These are phyloP conservation scores for Platichthys flesus DNA, from an alignment of 2,113 vertebrate genomes.

Conservation along the genomic window DNA sequence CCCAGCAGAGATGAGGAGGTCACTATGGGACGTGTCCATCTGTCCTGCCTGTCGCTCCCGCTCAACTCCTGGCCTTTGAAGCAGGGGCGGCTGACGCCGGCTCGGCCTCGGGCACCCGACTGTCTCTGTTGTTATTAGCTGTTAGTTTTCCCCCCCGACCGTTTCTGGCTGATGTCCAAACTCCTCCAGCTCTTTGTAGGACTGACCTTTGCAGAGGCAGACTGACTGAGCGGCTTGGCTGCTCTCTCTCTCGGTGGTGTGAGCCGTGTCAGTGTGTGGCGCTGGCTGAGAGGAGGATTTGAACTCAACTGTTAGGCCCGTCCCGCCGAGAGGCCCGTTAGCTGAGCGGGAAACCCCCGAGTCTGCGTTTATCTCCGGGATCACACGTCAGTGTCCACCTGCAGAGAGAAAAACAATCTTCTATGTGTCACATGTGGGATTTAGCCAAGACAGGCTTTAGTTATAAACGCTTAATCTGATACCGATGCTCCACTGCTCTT, in stretches of 20 bases:
- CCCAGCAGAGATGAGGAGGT: constrained; percentile 29
- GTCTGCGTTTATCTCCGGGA: constrained; percentile 26
- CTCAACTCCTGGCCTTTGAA: constrained; percentile 48
- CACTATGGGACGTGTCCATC: constrained; percentile 16
- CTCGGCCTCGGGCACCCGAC: constrained; percentile 27
- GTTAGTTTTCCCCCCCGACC: constrained; percentile 47
- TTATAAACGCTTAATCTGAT: neutral
- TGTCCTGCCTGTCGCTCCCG: constrained; percentile 14
- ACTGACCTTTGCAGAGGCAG: constrained; percentile 73
- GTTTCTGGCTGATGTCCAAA: constrained; percentile 60
- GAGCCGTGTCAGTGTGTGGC: constrained; percentile 51
- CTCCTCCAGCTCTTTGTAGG: constrained; percentile 63
- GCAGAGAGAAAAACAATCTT: neutral
- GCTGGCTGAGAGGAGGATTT: constrained; percentile 39
- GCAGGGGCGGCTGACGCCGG: constrained; percentile 41
- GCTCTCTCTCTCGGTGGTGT: constrained; percentile 42
- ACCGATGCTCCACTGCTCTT: neutral
- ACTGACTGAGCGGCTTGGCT: constrained; percentile 43
- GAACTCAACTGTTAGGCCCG: constrained; percentile 25
- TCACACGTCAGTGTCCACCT: neutral
- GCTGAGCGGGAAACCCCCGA: constrained; percentile 22
- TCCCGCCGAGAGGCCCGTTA: constrained; percentile 3
- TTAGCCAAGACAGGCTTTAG: neutral
- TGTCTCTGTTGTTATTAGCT: constrained; percentile 63
- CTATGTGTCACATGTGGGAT: neutral